Conservation (phyloP, 2,113 vertebrate species). For the Centropus bengalensis region DNA sequence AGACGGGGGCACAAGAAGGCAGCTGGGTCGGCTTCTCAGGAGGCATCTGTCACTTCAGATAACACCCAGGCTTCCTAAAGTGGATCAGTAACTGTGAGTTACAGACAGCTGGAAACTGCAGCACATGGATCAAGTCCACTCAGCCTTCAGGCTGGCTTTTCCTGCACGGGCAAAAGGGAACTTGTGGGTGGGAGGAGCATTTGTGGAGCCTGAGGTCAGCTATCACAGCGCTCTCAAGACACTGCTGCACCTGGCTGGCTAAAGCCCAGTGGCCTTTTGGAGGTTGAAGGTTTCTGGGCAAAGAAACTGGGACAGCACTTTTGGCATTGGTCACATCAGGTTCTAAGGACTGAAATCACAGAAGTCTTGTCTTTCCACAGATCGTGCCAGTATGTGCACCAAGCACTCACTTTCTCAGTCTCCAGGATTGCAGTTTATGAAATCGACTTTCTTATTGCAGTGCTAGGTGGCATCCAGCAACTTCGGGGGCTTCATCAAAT, state of each 20-base stretch:
- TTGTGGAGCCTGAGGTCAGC: not conserved
- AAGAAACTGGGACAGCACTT: not conserved
- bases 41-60: not conserved
- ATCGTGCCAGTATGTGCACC: not conserved
- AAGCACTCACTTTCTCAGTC: not conserved
- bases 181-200: not conserved
- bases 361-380: not conserved
- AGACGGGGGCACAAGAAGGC: not conserved
- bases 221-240: not conserved
- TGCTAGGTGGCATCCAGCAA: not conserved
- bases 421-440: not conserved
- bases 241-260: not conserved
- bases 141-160: not conserved
- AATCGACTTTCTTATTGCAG: not conserved
- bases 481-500: not conserved
- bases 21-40: not conserved
- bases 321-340: not conserved
- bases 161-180: not conserved
- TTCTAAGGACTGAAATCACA: not conserved
- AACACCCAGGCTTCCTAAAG: not conserved
- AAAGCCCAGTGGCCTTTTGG: not conserved
- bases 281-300: not conserved
- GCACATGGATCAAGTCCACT: not conserved
- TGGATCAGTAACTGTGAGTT: not conserved
- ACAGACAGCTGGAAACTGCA: not conserved